Evolutionary conservation across 2,888 invertebrate species (phyloP).

Genomic region (Pasiphila rectangulata): DNA sequence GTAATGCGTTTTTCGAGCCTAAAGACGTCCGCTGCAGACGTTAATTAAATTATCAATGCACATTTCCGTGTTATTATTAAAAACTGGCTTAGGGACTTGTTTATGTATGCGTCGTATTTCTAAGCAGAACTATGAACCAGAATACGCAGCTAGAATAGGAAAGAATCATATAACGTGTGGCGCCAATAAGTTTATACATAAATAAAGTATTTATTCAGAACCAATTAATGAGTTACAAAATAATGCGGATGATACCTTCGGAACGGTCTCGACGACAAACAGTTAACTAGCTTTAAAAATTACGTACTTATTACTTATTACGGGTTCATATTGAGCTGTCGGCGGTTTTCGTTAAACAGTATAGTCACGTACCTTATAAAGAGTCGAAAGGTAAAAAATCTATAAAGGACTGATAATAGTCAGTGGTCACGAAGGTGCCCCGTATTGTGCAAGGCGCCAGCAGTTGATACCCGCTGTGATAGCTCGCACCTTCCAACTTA

Average conservation of each 20-base stretch:
- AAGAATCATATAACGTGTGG: slow-evolving; percentile 30
- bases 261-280: no score
- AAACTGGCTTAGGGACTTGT: slow-evolving; percentile 56
- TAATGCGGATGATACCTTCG: no score
- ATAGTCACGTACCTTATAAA: slow-evolving; percentile 64
- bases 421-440: slow-evolving; percentile 69
- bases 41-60: slow-evolving; percentile 73
- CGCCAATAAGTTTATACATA: slow-evolving; percentile 29
- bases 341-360: slow-evolving; percentile 59
- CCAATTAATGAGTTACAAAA: no score
- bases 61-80: slow-evolving; percentile 69
- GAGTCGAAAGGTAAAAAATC: slow-evolving; percentile 58
- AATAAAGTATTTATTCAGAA: no score
- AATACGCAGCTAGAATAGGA: slow-evolving; percentile 25
- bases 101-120: slow-evolving; percentile 24
- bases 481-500: slow-evolving; percentile 52
- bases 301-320: slow-evolving; percentile 58
- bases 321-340: slow-evolving; percentile 61
- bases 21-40: slow-evolving; percentile 57
- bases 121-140: slow-evolving; percentile 30
- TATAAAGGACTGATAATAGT: slow-evolving; percentile 71
- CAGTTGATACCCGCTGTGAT: slow-evolving; percentile 69
- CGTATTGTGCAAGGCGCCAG: slow-evolving; percentile 67
- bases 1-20: slow-evolving; percentile 74
- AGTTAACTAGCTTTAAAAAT: slow-evolving; percentile 50